Conservation (phyloP, 2,888 invertebrate genomes). For the Aspidapion aeneum region DNA sequence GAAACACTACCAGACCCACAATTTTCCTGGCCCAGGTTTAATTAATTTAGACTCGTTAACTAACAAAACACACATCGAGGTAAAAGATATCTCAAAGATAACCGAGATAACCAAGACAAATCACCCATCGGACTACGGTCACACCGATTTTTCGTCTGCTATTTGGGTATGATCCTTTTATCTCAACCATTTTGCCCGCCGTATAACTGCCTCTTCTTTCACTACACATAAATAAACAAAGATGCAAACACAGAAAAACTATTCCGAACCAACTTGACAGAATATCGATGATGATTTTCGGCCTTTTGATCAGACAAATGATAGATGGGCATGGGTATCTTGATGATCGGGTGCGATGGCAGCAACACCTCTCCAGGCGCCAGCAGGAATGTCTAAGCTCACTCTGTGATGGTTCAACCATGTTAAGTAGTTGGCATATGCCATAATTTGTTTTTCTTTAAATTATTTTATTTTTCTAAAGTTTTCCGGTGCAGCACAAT, state of each 20-base stretch:
- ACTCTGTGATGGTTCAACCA: not conserved
- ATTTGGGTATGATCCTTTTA: not conserved
- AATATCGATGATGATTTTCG: not conserved
- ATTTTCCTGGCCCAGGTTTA: too few species aligned
- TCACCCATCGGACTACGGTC: slow-evolving; percentile 22
- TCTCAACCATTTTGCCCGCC: too few species aligned
- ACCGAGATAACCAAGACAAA: slow-evolving; percentile 24
- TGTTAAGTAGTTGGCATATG: not conserved
- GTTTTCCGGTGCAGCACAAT: too few species aligned
- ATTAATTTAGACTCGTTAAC: not conserved
- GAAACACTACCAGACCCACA: too few species aligned
- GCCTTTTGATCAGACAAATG: not conserved
- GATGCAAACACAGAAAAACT: too few species aligned
- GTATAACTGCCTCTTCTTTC: not conserved
- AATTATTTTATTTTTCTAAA: too few species aligned
- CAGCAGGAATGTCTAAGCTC: not conserved
- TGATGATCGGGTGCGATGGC: not conserved
- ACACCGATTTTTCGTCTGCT: slow-evolving; percentile 7
- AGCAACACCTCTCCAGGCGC: not conserved
- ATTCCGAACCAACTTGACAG: not conserved
- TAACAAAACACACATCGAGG: not conserved
- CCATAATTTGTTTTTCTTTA: not conserved
- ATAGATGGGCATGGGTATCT: not conserved
- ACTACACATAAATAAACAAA: not conserved
- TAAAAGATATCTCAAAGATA: not conserved